A percentile compares a stretch with the other conserved stretches of the same genome.
phyloP scores from a whole-genome alignment of 1,140 invertebrate species.

The Drosophila pandora region DNA sequence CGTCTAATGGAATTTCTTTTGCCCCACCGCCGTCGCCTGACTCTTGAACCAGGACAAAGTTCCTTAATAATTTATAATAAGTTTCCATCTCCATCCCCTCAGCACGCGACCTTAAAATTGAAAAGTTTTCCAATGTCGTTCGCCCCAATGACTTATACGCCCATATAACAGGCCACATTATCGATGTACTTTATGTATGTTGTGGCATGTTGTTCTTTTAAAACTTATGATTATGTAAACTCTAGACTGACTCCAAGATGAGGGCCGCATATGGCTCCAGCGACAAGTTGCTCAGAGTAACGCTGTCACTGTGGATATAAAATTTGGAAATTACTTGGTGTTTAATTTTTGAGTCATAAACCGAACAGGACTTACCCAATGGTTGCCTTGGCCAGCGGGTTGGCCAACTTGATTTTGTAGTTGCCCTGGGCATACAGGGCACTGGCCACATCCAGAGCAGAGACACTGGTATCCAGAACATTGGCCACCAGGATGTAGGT shows the following conservation, averaged over 20 bases:
- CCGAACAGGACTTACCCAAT: conserved; percentile 51
- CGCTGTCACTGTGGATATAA: conserved; percentile 20
- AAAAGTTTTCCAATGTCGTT: conserved; percentile 66
- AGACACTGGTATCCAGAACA: conserved; percentile 48
- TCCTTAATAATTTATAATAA: conserved; percentile 78
- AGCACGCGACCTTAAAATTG: conserved; percentile 65
- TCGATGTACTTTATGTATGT: conserved; percentile 36
- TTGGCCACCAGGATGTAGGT: conserved; percentile 66
- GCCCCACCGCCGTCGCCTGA: not conserved
- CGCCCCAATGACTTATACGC: conserved; percentile 44
- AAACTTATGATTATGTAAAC: conserved; percentile 63
- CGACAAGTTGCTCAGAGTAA: conserved; percentile 49
- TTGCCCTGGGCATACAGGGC: conserved; percentile 38
- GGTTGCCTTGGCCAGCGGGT: conserved; percentile 43
- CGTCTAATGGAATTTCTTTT: conserved; percentile 75
- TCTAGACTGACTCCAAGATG: conserved; percentile 66
- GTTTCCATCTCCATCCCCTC: conserved; percentile 28
- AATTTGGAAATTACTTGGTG: conserved; percentile 1
- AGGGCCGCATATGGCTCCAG: conserved; percentile 64
- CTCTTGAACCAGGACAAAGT: conserved; percentile 69
- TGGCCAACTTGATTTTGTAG: conserved; percentile 58
- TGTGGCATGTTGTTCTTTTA: conserved; percentile 20
- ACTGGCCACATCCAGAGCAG: conserved; percentile 46
- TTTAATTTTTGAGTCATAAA: conserved; percentile 1
- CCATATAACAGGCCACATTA: conserved; percentile 17